These are phyloP conservation scores for Cancer borealis DNA, from an alignment of 2,888 invertebrate species.

Conservation along the genomic window DNA sequence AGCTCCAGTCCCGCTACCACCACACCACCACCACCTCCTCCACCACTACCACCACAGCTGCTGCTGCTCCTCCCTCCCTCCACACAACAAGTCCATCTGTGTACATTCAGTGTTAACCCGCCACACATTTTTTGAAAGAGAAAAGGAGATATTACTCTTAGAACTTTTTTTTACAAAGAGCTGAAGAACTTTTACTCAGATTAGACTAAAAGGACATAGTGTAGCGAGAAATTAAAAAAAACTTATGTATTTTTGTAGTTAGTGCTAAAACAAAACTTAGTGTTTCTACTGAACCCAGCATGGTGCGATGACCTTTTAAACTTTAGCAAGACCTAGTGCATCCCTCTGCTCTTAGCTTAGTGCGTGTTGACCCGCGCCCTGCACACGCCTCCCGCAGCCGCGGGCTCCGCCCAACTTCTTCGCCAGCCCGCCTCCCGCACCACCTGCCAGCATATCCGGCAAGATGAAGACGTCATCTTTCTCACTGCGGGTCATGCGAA, in stretches of 20 bases:
- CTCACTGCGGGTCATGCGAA: conserved; percentile 88
- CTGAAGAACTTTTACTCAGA: conserved; percentile 48
- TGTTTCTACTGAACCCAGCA: conserved; percentile 61
- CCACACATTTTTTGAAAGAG: conserved; percentile 54
- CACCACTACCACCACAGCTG: conserved; percentile 39
- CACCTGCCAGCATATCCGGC: conserved; percentile 78
- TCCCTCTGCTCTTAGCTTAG: conserved; percentile 60
- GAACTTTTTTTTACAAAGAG: conserved; percentile 55
- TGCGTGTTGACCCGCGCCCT: conserved; percentile 57
- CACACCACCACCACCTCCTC: conserved; percentile 16
- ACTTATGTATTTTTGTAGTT: conserved; percentile 59
- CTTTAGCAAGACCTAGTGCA: conserved; percentile 62
- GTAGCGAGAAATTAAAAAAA: conserved; percentile 45
- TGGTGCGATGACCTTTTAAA: conserved; percentile 65
- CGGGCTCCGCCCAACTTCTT: conserved; percentile 43
- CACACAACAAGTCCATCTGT: conserved; percentile 51
- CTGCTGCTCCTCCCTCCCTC: conserved; percentile 49
- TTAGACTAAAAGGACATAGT: conserved; percentile 60
- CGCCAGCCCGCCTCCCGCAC: conserved; percentile 25
- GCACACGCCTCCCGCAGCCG: neutral
- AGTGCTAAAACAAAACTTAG: conserved; percentile 57
- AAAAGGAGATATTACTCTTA: conserved; percentile 48
- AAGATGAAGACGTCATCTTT: conserved; percentile 90
- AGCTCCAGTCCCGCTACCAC: conserved; percentile 50
- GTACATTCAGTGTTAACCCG: conserved; percentile 56